Base-by-base conservation (phyloP, 1,140 invertebrate species). In the Drosophila nebulosa region DNA sequence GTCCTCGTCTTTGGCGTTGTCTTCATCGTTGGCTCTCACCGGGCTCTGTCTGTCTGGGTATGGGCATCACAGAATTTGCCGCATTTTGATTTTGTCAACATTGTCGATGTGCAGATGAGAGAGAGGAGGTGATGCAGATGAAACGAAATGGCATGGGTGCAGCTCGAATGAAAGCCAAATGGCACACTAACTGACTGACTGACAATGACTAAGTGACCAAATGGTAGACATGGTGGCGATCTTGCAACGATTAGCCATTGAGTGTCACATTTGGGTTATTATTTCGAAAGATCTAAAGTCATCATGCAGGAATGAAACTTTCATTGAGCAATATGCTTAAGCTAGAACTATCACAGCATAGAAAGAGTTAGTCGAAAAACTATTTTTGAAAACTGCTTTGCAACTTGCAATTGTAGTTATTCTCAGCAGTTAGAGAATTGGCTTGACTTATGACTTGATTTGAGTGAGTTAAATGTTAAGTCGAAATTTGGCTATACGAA, bases 1-100 rank as follows among this genome's bases (percentile, higher is more conserved):
- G 39, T 51, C 53, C 30, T 10, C 57, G 35, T 30, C 12, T n/a
- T n/a, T n/a, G n/a, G n/a, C n/a, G n/a, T n/a, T n/a, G 42, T 30
- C 51, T 59, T 42, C 26, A 53, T 22, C 36, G 35, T 51, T 50
- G 61, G 59, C 72, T 77, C 66, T 76, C 74, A 69, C 74, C 70
- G 64, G 65, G 30, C 30, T 32, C 55, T 24, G 39, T 21, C 39
- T 46, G n/a, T n/a, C n/a, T n/a, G n/a, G 16, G 16, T n/a, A 9
- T 46, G 18, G 24, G 39, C 69, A 76, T 74, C 69, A 64, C 73
- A 81, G 78, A 71, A 78, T 74, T 65, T 61, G 78, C 79, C 77
- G 81, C 73, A 76, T 86, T 86, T 86, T 86, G 81, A 76, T 86
- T 86, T 86, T 86, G 81, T 88, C 78, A 88, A 80, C 78, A 81